These are phyloP conservation scores for Phymastichus coffea DNA, from an alignment of 1,140 invertebrate species.

Conservation along the genomic window DNA sequence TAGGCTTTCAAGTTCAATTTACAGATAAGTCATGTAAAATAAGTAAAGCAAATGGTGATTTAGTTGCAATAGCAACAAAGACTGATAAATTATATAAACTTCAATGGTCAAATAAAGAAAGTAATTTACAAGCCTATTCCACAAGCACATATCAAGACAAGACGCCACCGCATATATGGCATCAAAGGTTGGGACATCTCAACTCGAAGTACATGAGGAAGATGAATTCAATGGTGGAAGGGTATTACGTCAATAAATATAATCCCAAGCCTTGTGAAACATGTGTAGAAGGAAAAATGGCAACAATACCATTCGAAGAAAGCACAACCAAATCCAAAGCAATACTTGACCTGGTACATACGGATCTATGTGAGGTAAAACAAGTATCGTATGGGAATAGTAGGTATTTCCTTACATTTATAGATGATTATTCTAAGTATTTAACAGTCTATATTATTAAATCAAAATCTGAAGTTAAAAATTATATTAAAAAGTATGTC, in stretches of 20 bases:
- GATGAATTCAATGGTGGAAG: not conserved
- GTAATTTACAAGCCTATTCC: not conserved
- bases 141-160: not conserved
- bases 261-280: not conserved
- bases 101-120: not conserved
- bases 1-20: not conserved
- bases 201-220: not conserved
- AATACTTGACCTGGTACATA: conserved; percentile 35
- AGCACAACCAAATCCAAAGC: not conserved
- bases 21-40: not conserved
- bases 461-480: conserved; percentile 39
- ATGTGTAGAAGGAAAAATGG: not conserved
- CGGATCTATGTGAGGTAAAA: conserved; percentile 37
- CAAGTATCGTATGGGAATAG: conserved; percentile 32
- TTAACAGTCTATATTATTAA: conserved; percentile 42
- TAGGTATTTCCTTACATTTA: conserved; percentile 43
- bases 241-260: not conserved
- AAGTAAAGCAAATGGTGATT: not conserved
- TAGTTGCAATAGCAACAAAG: not conserved
- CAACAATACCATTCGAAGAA: conserved; percentile 22
- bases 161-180: not conserved
- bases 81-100: too few relatives aligned
- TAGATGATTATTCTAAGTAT: conserved; percentile 42
- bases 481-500: conserved; percentile 40
- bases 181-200: not conserved